phyloP scores from a whole-genome alignment of 2,797 vertebrate genomes.

The Onychomys leucogaster region DNA sequence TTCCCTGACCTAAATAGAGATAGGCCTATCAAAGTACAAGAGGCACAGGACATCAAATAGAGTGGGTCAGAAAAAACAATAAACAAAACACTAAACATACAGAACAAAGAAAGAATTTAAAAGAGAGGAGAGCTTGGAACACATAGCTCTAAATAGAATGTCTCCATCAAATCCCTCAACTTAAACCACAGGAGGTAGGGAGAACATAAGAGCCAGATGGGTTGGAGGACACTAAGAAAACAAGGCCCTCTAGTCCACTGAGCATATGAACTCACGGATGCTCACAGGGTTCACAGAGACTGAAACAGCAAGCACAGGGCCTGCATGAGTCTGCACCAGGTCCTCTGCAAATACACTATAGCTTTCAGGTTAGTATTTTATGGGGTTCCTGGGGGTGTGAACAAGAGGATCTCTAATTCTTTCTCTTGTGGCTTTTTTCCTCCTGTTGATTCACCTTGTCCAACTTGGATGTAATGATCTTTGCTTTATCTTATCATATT shows the following conservation, averaged over 20 bases:
- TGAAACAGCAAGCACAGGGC: too few relatives aligned
- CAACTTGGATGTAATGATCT: not conserved
- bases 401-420: not conserved
- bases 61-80: not conserved
- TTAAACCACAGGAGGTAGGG: not conserved
- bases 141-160: not conserved
- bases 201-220: not conserved
- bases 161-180: not conserved
- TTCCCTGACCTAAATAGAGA: not conserved
- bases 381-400: not conserved
- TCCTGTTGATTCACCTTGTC: not conserved
- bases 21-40: not conserved
- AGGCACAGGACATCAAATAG: not conserved
- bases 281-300: not conserved
- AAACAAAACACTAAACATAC: not conserved
- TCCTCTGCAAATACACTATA: not conserved
- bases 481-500: not conserved
- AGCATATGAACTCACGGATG: not conserved
- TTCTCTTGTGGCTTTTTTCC: not conserved
- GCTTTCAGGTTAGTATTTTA: not conserved
- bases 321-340: not conserved
- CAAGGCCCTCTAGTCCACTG: not conserved
- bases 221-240: not conserved
- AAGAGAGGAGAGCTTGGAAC: not conserved
- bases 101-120: not conserved